Conservation (phyloP, 2,113 vertebrate genomes). For the Phyllostomus discolor region DNA sequence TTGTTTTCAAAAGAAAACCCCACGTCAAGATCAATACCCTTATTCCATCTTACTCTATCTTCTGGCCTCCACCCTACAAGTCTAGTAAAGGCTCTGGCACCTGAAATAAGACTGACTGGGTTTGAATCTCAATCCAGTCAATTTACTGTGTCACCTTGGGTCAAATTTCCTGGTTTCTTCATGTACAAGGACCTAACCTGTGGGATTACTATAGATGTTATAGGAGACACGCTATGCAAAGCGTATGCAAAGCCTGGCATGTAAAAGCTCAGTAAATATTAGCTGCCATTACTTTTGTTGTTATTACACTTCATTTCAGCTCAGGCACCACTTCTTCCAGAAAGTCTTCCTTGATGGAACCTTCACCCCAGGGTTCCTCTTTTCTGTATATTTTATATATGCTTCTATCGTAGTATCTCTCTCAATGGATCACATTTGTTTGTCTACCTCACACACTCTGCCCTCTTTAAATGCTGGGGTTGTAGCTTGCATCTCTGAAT, state of each 20-base stretch:
- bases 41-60: not conserved
- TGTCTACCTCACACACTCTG: not conserved
- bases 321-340: not conserved
- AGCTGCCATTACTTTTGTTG: not conserved
- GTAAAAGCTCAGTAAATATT: not conserved
- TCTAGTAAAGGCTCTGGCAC: conserved; percentile 11
- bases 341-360: not conserved
- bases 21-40: conserved; percentile 1
- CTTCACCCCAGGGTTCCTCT: not conserved
- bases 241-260: not conserved
- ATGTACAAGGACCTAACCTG: not conserved
- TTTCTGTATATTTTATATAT: not conserved
- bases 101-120: not conserved
- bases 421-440: not conserved
- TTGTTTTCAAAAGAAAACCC: conserved; percentile 34
- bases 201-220: not conserved
- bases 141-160: not conserved
- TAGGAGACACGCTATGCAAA: not conserved
- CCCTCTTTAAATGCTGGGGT: not conserved
- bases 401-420: not conserved
- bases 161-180: conserved; percentile 26
- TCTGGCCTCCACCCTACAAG: not conserved
- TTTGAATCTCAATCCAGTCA: not conserved
- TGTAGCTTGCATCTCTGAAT: not conserved
- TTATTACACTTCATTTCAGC: not conserved